phyloP scores from a whole-genome alignment of 2,113 vertebrate genomes.

The Sitta europaea region DNA sequence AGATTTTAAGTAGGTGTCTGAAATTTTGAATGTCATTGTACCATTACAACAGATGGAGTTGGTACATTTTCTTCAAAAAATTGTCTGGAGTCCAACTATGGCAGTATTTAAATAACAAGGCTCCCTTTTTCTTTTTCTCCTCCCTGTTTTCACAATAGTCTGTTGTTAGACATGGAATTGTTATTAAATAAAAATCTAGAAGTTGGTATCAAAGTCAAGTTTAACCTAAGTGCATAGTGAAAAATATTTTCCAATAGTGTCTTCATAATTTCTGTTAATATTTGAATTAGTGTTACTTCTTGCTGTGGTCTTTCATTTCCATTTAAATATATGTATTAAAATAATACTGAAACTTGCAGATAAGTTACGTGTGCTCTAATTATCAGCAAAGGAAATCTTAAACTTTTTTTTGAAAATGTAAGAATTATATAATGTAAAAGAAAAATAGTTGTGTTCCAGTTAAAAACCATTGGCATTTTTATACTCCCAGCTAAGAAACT shows the following conservation, averaged over 20 bases:
- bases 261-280: neutral
- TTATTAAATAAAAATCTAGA: neutral
- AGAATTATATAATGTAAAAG: neutral
- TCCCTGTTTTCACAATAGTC: neutral
- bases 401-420: neutral
- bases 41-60: slow-evolving; percentile 30
- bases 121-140: neutral
- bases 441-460: neutral
- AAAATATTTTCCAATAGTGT: neutral
- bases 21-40: slow-evolving; percentile 45
- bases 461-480: neutral
- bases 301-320: neutral
- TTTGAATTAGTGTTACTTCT: neutral
- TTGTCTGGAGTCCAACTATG: neutral
- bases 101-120: slow-evolving; percentile 1
- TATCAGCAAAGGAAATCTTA: neutral
- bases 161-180: neutral
- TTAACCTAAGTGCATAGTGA: neutral
- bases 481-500: neutral
- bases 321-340: neutral
- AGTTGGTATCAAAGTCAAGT: neutral
- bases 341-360: neutral
- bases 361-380: neutral
- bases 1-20: slow-evolving; percentile 69
- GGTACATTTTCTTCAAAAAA: slow-evolving; percentile 5